Base-by-base conservation (phyloP, 2,888 invertebrate genomes). In the Dryocosmus kuriphilus region DNA sequence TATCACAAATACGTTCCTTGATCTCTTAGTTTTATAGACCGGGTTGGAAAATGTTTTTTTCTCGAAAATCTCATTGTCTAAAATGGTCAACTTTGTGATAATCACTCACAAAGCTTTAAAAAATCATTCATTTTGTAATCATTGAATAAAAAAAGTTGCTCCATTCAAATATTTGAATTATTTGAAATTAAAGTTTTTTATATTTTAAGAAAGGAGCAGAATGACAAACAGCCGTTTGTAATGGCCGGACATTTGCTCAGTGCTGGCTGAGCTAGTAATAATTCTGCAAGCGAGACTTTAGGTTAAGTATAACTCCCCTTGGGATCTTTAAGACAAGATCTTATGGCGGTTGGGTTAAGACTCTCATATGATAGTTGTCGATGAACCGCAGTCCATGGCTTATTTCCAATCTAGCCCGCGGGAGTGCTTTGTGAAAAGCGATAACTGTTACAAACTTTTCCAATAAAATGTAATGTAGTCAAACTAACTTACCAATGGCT, bases 391-490 rank as follows among this genome's bases (percentile, higher is more conserved):
- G 35, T 73, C 57, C 51, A n/a, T 63, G 35, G 77, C 74, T 77
- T 81, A 75, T 77, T 73, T 67, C 35, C 77, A 22, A 77, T 78
- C n/a, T 61, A 78, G 74, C 83, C 83, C 83, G 79, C 81, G 84
- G 84, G 85, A 85, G 78, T 76, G 78, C 81, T 85, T 82, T 80
- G 63, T 79, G 75, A 74, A 80, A 82, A 84, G 83, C 86, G 85
- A 84, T 86, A 85, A 85, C 85, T 85, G 81, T 80, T 73, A 63
- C 62, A 63, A 86, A 86, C 84, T 85, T 86, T 85, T 82, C 83
- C 83, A 82, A 84, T 85, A 83, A 86, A 83, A 41, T 16, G 6
- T 41, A 83, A 85, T 84, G 77, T 79, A 79, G 80, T 79, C 76
- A 73, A 79, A 74, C 77, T 73, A 46, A 74, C 24, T 24, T 24